Evolutionary conservation across 2,888 invertebrate genomes (phyloP).

Genomic region (Mamestra brassicae): DNA sequence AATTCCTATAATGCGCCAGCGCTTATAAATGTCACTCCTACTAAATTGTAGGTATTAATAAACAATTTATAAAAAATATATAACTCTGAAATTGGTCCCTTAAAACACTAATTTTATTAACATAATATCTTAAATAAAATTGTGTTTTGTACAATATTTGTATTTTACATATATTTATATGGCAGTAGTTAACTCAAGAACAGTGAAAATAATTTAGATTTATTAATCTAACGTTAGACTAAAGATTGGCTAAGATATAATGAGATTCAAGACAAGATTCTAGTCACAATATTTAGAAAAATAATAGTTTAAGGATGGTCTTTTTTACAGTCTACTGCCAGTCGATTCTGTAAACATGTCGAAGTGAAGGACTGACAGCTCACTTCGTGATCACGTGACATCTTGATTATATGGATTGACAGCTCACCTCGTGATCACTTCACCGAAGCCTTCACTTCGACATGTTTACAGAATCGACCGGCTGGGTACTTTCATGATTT

Average conservation of each 20-base stretch:
- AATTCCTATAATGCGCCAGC: slow-evolving; percentile 11
- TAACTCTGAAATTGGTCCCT: slow-evolving; percentile 39
- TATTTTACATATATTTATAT: slow-evolving; percentile 72
- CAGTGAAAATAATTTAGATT: slow-evolving; percentile 58
- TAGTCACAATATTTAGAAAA: slow-evolving; percentile 18
- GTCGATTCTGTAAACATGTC: too few species aligned
- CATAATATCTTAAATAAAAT: slow-evolving; percentile 58
- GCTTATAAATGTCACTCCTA: slow-evolving; percentile 7
- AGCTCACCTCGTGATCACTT: too few species aligned
- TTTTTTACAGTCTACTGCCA: slow-evolving; percentile 26
- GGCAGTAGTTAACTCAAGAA: slow-evolving; percentile 69
- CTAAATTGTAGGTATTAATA: not conserved
- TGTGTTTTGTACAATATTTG: slow-evolving; percentile 76
- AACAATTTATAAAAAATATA: slow-evolving; percentile 13
- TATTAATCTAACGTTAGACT: slow-evolving; percentile 51
- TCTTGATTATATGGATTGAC: too few species aligned
- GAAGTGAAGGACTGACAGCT: too few species aligned
- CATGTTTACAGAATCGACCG: too few species aligned
- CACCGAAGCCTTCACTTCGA: too few species aligned
- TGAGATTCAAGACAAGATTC: slow-evolving; percentile 69
- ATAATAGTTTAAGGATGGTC: not conserved
- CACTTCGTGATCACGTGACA: too few species aligned
- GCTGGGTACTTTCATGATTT: slow-evolving; percentile 9
- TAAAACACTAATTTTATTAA: slow-evolving; percentile 33
- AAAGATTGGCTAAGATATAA: slow-evolving; percentile 74